A percentile compares a stretch with the other conserved stretches of the same genome.
phyloP scores from a whole-genome alignment of 2,113 vertebrate genomes.

The Barbus barbus region DNA sequence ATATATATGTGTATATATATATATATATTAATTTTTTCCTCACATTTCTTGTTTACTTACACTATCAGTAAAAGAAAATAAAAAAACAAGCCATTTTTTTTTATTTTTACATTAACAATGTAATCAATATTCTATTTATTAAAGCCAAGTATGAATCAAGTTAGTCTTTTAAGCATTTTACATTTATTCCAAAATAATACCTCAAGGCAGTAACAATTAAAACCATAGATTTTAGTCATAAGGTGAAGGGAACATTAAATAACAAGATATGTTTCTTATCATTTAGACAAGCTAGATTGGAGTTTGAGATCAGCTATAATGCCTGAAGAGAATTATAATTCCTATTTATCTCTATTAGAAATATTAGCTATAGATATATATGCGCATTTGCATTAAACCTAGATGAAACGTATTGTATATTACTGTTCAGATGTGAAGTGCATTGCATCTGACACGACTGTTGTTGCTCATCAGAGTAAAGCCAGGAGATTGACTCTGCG shows the following conservation, averaged over 20 bases:
- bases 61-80: no score
- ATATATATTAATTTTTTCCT: no score
- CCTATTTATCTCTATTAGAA: neutral
- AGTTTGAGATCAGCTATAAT: neutral
- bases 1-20: no score
- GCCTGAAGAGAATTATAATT: neutral
- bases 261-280: neutral
- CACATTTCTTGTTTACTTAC: no score
- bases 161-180: no score
- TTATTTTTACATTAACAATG: no score
- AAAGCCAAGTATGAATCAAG: no score
- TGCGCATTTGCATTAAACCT: neutral
- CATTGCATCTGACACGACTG: conserved; percentile 49
- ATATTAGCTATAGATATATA: neutral
- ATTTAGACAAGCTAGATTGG: neutral
- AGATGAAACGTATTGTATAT: conserved; percentile 6
- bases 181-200: no score
- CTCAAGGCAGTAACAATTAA: no score
- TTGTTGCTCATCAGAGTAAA: conserved; percentile 55
- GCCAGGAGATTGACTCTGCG: conserved; percentile 8
- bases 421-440: neutral
- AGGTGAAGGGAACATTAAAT: neutral
- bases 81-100: no score
- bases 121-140: no score
- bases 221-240: no score